Evolutionary conservation across 2,797 vertebrate genomes (phyloP).

Genomic region (Amphiprion clarkii): DNA sequence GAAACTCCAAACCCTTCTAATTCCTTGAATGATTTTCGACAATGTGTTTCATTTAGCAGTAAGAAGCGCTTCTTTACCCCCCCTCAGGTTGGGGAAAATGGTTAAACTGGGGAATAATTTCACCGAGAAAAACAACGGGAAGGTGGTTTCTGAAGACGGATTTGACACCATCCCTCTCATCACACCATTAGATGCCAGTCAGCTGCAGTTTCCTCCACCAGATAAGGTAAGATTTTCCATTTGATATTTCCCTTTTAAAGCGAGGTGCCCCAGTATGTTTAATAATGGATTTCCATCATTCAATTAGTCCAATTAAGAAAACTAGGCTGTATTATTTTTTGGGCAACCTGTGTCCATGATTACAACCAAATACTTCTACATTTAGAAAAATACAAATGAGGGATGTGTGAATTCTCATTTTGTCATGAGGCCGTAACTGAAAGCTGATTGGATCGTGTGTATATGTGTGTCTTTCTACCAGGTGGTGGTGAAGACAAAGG

Average conservation of each 20-base stretch:
- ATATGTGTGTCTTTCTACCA: constrained; percentile 62
- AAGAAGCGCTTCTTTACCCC: constrained; percentile 23
- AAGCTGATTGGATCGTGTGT: constrained; percentile 8
- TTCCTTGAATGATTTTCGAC: not conserved
- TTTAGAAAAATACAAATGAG: not conserved
- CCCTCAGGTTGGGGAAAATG: constrained; percentile 85
- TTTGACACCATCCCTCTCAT: constrained; percentile 97
- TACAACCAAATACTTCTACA: not conserved
- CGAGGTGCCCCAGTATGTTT: not conserved
- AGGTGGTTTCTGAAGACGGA: constrained; percentile 91
- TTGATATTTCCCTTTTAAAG: constrained; percentile 1
- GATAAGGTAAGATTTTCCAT: constrained; percentile 88
- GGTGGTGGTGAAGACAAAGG: constrained; percentile 97
- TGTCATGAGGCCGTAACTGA: not conserved
- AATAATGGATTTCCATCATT: not conserved
- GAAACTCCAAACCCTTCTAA: not conserved
- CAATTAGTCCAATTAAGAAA: constrained; percentile 22
- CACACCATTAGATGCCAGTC: constrained; percentile 94
- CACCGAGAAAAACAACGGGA: constrained; percentile 90
- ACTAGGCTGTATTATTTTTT: not conserved
- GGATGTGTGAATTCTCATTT: not conserved
- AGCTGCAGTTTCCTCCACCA: constrained; percentile 94
- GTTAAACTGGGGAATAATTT: constrained; percentile 96
- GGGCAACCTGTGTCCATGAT: not conserved
- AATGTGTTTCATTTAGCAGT: not conserved